These are phyloP conservation scores for Gobius niger DNA, from an alignment of 2,113 vertebrate species.

Conservation along the genomic window DNA sequence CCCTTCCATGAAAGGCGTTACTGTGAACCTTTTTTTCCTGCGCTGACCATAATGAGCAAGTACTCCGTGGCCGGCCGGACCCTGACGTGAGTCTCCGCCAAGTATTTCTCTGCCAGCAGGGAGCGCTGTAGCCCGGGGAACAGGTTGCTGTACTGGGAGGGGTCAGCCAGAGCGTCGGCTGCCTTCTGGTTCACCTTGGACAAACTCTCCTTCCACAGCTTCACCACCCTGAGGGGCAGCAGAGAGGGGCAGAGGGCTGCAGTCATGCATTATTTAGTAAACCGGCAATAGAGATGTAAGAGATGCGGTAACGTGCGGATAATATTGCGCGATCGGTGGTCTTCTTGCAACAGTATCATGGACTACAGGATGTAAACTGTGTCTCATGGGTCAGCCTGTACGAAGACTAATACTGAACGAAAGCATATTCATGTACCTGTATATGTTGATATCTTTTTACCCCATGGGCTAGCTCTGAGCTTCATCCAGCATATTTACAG, in stretches of 20 bases:
- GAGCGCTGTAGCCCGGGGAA: constrained; percentile 92
- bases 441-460: too few species aligned
- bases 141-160: constrained; percentile 91
- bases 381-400: too few species aligned
- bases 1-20: neutral
- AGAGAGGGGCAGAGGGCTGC: neutral
- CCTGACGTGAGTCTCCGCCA: constrained; percentile 80
- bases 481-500: too few species aligned
- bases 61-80: constrained; percentile 85
- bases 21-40: neutral
- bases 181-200: constrained; percentile 94
- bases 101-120: constrained; percentile 87
- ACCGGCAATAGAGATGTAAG: too few species aligned
- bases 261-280: neutral
- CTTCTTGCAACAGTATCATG: too few species aligned
- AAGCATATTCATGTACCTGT: too few species aligned
- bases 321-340: too few species aligned
- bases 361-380: too few species aligned
- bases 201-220: constrained; percentile 91
- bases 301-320: too few species aligned
- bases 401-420: too few species aligned
- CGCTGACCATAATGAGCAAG: constrained; percentile 84
- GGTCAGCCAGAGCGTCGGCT: constrained; percentile 92
- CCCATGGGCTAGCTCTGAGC: too few species aligned
- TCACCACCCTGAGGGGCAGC: constrained; percentile 82